These are phyloP conservation scores for Mythimna impura DNA, from an alignment of 2,888 invertebrate genomes.

Conservation along the genomic window DNA sequence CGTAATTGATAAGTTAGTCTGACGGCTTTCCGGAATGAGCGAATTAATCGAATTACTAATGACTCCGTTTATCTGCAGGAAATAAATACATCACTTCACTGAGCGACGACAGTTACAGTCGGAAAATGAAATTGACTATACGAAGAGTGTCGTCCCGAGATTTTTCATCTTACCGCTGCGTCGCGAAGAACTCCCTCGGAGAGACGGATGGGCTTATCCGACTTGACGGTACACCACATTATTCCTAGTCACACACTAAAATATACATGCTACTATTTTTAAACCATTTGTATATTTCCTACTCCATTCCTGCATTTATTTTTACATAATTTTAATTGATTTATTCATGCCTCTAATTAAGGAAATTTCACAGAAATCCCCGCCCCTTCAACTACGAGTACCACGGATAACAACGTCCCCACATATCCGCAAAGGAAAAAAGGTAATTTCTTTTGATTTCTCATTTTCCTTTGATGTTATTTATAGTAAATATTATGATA, in stretches of 20 bases:
- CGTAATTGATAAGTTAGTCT: constrained; percentile 59
- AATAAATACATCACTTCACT: constrained; percentile 96
- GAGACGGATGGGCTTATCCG: constrained; percentile 97
- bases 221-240: constrained; percentile 93
- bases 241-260: constrained; percentile 61
- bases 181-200: constrained; percentile 97
- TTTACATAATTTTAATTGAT: neutral
- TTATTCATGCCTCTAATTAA: neutral
- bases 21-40: constrained; percentile 47
- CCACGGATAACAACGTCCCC: constrained; percentile 89
- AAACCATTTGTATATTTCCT: constrained; percentile 35
- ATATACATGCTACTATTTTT: constrained; percentile 43
- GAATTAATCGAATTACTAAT: constrained; percentile 59
- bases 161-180: constrained; percentile 97
- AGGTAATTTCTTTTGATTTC: constrained; percentile 83
- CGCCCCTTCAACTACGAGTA: constrained; percentile 94
- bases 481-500: constrained; percentile 17
- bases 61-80: constrained; percentile 87
- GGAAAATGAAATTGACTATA: constrained; percentile 97
- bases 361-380: constrained; percentile 93
- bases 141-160: constrained; percentile 94
- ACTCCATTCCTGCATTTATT: neutral
- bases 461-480: constrained; percentile 31
- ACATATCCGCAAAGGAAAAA: constrained; percentile 92
- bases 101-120: constrained; percentile 96